Base-by-base conservation (phyloP, 2,888 invertebrate genomes). In the Priocnemis perturbator region DNA sequence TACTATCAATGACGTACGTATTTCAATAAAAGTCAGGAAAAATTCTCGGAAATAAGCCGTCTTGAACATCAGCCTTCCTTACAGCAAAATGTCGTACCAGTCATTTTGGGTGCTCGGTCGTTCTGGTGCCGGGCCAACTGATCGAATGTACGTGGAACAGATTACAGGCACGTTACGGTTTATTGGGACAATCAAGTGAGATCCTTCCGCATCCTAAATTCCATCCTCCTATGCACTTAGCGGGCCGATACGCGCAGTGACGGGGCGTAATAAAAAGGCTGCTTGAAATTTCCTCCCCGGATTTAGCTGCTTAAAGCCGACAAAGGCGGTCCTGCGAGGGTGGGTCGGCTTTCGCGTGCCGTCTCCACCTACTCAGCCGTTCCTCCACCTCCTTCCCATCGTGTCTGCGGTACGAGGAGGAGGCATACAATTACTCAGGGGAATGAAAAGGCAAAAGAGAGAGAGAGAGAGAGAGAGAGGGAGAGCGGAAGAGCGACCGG, bases 261-360 rank as follows among this genome's bases (percentile, higher is more conserved):
- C 64, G 70, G 45, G 64, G 72, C 70, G 63, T 67, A 57, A 67
- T 74, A 74, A 77, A 77, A 76, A 71, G 63, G 56, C 67, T 61
- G 68, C 67, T 71, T 73, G 67, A 71, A 73, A 77, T 73, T 76
- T 76, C 67, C 69, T 58, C 19, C 37, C 60, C 65, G 69, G 69
- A 77, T 76, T 77, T 65, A 73, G 65, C 69, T 45, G 67, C 69
- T 76, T 64, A 67, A 67, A 64, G 53, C 60, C 59, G 53, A 64
- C 62, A 52, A 64, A 66, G 55, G 68, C 23, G 58, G 60, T 57
- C 30, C 60, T 64, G 50, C 37, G 17, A 56, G 37, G 60, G 56
- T 17, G n/a, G n/a, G n/a, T n/a, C n/a, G n/a, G n/a, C 20, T 20
- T 52, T 64, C 67, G 56, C 56, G 56, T 50, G 48, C 37, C 66